Base-by-base conservation (phyloP, 1,140 invertebrate species). In the Oncopodura yosiiana region DNA sequence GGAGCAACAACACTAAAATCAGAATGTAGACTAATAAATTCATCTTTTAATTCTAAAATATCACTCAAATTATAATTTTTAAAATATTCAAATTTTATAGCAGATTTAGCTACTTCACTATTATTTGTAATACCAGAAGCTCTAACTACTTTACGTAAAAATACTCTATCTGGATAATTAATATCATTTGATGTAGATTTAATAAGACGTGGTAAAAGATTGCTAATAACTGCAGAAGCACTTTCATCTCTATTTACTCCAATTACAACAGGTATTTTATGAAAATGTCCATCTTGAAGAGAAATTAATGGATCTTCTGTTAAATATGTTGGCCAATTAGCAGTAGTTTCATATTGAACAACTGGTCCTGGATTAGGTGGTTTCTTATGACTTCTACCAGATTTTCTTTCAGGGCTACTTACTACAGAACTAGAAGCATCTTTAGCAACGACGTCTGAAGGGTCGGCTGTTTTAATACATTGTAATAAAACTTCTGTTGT, bases 11-110 rank as follows among this genome's bases (percentile, higher is more conserved):
- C 49, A 29, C 51, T 54, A 23, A 62, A 59, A 51, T 62, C 60
- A 1, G 60, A 62, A 38, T 62, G 56, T 5, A 62, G 42, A 12
- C 42, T 60, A 18, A 60, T 60, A 51, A 50, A 56, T 38, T 56
- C 53, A 23, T 60, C 58, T 6, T 55, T 51, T 9, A 60, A 24
- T 27, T 60, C 58, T 19, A 55, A 29, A 6, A 60, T 50, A 14
- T 60, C 58, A 2, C 41, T 46, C 30, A 60, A 50, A 24, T 55
- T 55, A 43, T 60, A 60, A 42, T 60, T 53, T 46, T 56, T 56
- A 38, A 60, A 60, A 29, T 60, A 60, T 44, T 60, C 58, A 34
- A 60, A 60, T 44, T 56, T 60, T 18, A 60, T 53, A 2, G 58
- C 48, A 1, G 43, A 26, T 53, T 49, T 56, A 6, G 48, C 41